A percentile compares a stretch with the other conserved stretches of the same genome.
Evolutionary conservation across 35 echinoderm and acorn worm genomes (phyloP).

Genomic region (Lytechinus variegatus): DNA sequence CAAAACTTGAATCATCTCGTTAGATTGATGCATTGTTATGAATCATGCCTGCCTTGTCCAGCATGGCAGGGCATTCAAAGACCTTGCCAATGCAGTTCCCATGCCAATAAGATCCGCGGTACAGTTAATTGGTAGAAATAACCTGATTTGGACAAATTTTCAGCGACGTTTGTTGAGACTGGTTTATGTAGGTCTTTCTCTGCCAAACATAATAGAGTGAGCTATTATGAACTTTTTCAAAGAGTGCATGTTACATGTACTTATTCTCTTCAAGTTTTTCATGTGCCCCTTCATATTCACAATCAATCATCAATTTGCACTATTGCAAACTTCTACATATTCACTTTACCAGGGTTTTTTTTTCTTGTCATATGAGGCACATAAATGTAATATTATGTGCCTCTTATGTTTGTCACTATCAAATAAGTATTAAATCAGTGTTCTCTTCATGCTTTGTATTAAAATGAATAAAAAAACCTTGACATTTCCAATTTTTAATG

Average conservation of each 20-base stretch:
- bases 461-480: too few species aligned
- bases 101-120: not conserved
- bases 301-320: not conserved
- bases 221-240: not conserved
- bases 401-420: too few species aligned
- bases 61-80: not conserved
- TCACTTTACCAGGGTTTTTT: not conserved
- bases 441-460: too few species aligned
- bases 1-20: not conserved
- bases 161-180: not conserved
- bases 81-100: not conserved
- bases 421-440: too few species aligned
- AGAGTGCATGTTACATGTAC: not conserved
- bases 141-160: constrained; percentile 4
- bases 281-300: not conserved
- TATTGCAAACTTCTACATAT: not conserved
- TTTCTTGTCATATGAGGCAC: too few species aligned
- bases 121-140: not conserved
- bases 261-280: not conserved
- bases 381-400: too few species aligned
- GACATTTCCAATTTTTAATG: too few species aligned
- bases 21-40: constrained; percentile 13
- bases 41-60: not conserved
- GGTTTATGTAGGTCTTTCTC: not conserved
- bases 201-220: not conserved